Conservation (phyloP, 2,113 vertebrate genomes). For the Platysternon megacephalum region DNA sequence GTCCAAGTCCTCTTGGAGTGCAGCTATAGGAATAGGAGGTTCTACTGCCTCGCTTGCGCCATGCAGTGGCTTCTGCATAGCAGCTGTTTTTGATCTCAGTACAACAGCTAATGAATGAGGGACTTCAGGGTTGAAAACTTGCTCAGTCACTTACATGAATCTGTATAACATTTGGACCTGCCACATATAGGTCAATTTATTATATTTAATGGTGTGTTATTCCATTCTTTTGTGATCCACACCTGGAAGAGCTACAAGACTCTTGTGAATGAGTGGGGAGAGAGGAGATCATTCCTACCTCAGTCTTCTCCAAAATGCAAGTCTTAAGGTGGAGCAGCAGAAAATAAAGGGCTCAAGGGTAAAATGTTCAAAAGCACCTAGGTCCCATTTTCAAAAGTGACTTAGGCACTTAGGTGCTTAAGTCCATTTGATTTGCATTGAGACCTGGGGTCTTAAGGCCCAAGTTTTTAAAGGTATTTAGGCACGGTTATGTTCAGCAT, state of each 20-base stretch:
- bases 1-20: not conserved
- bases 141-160: not conserved
- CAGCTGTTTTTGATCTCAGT: slow-evolving; percentile 1
- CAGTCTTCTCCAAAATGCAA: not conserved
- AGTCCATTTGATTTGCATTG: not conserved
- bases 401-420: not conserved
- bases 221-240: not conserved
- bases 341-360: not conserved
- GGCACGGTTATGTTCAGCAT: not conserved
- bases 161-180: not conserved
- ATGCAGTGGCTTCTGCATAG: accelerated
- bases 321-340: not conserved
- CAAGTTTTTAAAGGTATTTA: not conserved
- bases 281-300: not conserved
- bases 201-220: not conserved
- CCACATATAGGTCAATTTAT: not conserved
- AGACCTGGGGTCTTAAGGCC: not conserved
- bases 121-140: not conserved
- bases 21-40: not conserved
- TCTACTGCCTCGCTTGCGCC: not conserved
- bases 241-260: not conserved
- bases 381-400: not conserved
- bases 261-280: not conserved
- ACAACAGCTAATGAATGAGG: not conserved
- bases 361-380: not conserved